Conservation (phyloP, 1,140 invertebrate genomes). For the Lasioglossum albipes region DNA sequence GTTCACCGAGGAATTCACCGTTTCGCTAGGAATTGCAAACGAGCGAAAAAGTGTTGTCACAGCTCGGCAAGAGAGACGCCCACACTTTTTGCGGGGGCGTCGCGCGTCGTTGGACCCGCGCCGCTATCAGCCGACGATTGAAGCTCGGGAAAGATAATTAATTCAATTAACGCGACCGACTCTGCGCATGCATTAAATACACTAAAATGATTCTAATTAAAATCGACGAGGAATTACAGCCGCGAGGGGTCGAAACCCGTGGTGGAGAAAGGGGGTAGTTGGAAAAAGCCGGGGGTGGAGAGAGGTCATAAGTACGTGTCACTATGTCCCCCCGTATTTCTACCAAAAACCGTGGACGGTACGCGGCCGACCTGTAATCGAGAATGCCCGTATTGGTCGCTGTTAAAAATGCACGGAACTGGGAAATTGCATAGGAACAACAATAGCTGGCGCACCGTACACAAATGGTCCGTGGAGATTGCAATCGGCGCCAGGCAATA, state of each 20-base stretch:
- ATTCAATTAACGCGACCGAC: slow-evolving; percentile 62
- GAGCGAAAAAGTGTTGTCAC: slow-evolving; percentile 13
- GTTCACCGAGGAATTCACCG: too few species aligned
- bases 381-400: neutral
- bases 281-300: too few species aligned
- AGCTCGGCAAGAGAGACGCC: neutral
- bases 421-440: slow-evolving; percentile 44
- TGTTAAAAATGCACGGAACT: slow-evolving; percentile 48
- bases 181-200: slow-evolving; percentile 60
- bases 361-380: slow-evolving; percentile 20
- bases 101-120: neutral
- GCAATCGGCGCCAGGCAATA: slow-evolving; percentile 43
- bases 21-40: slow-evolving; percentile 4
- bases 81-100: slow-evolving; percentile 14
- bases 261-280: too few species aligned
- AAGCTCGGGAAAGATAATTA: slow-evolving; percentile 69
- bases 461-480: slow-evolving; percentile 50
- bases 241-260: neutral
- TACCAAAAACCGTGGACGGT: neutral
- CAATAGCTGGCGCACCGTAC: slow-evolving; percentile 31
- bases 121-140: slow-evolving; percentile 39
- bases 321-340: neutral
- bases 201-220: slow-evolving; percentile 65
- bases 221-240: slow-evolving; percentile 52
- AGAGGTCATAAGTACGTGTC: slow-evolving; percentile 13